Conservation (phyloP, 2,888 invertebrate genomes). For the Pollenia amentaria region DNA sequence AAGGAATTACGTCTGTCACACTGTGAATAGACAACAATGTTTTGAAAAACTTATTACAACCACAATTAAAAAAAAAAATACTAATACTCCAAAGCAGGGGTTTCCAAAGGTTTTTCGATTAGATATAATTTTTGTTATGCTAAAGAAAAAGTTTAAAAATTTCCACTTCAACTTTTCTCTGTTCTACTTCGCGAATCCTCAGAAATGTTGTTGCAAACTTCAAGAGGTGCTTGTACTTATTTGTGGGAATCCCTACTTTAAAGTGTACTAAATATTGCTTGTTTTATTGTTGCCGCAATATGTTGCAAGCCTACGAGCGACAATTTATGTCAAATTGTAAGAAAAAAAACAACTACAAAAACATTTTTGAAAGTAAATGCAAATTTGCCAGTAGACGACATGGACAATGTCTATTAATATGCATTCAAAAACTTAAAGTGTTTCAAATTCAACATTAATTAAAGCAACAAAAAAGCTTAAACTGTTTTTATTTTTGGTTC, state of each 20-base stretch:
- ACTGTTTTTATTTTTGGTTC: background rate
- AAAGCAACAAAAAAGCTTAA: background rate
- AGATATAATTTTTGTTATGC: no score
- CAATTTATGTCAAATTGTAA: conserved; percentile 42
- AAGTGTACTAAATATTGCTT: background rate
- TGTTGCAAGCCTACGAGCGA: conserved; percentile 56
- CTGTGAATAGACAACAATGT: background rate
- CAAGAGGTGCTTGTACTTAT: no score
- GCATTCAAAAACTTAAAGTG: conserved; percentile 1
- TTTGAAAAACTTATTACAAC: background rate
- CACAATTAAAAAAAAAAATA: background rate
- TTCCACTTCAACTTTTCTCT: no score
- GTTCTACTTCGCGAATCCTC: no score
- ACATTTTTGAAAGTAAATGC: conserved; percentile 57
- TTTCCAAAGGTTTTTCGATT: no score
- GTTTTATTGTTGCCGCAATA: conserved; percentile 20
- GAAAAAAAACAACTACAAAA: background rate
- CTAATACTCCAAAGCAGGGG: background rate
- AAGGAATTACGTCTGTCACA: conserved; percentile 1
- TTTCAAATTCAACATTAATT: conserved; percentile 9
- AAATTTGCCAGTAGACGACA: conserved; percentile 7
- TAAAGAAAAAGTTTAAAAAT: no score
- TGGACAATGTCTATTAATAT: background rate
- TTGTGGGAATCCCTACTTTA: no score
- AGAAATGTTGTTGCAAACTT: no score